Conservation (phyloP, 35 echinoderm and acorn worm genomes). For the Eucidaris tribuloides region DNA sequence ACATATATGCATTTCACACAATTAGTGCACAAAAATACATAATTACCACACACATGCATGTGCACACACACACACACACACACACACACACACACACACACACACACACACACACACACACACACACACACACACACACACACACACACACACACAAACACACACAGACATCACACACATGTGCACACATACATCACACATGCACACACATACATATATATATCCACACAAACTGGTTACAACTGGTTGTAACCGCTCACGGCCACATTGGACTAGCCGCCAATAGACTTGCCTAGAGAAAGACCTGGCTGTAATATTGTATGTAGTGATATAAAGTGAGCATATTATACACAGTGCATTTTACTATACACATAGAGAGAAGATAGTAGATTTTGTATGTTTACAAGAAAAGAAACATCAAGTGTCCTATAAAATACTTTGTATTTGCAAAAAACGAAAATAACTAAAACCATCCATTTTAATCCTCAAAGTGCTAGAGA, state of each 20-base stretch:
- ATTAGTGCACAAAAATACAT: neutral
- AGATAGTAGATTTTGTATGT: neutral
- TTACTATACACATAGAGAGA: slow-evolving; percentile 12
- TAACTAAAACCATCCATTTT: slow-evolving; percentile 15
- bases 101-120: too few species aligned
- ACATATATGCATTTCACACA: neutral
- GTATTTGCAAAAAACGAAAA: neutral
- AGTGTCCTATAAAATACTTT: slow-evolving; percentile 33
- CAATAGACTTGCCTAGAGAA: slow-evolving; percentile 19
- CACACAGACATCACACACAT: too few species aligned
- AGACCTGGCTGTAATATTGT: slow-evolving; percentile 18
- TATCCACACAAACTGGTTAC: too few species aligned
- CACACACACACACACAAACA: too few species aligned
- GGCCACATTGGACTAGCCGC: slow-evolving; percentile 17
- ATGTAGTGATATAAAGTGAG: neutral
- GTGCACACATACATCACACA: too few species aligned
- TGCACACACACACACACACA: neutral
- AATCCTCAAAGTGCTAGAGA: slow-evolving; percentile 31
- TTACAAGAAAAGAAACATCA: slow-evolving; percentile 14
- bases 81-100: neutral
- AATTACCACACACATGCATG: neutral
- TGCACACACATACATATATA: too few species aligned
- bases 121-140: too few species aligned
- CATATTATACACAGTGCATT: slow-evolving; percentile 19
- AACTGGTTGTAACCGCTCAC: too few species aligned